phyloP scores from a whole-genome alignment of 2,888 invertebrate species.

The Epicampocera succincta region DNA sequence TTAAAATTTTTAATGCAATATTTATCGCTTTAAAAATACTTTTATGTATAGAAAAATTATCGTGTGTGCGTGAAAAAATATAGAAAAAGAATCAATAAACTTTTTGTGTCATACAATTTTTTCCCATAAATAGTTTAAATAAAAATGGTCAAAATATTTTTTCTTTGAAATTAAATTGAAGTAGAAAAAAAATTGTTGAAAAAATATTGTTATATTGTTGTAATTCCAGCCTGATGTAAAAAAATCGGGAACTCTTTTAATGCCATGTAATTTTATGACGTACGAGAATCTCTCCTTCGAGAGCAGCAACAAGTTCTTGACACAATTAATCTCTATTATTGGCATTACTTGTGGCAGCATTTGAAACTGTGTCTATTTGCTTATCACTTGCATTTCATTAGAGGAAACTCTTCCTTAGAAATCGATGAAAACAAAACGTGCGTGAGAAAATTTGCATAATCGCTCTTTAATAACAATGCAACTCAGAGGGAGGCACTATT shows the following conservation, averaged over 20 bases:
- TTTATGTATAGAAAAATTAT: no score
- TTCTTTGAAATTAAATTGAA: no score
- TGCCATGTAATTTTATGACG: background rate
- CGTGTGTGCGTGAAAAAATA: no score
- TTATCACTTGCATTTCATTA: conserved; percentile 41
- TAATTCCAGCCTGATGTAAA: background rate
- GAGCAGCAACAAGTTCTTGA: conserved; percentile 1
- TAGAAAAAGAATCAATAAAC: no score
- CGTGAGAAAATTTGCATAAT: conserved; percentile 45
- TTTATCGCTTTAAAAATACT: no score
- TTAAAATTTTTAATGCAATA: no score
- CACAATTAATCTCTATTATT: conserved; percentile 41
- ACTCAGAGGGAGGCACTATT: conserved; percentile 44
- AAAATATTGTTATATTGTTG: no score
- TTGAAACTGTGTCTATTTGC: conserved; percentile 54
- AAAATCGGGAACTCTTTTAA: conserved; percentile 24
- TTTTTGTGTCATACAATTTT: no score
- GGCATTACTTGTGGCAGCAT: conserved; percentile 8
- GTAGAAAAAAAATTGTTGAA: no score
- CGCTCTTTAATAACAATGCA: conserved; percentile 27
- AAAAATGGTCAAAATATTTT: no score
- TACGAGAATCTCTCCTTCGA: background rate
- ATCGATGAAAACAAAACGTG: conserved; percentile 9
- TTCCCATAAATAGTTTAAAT: no score
- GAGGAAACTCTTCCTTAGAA: conserved; percentile 11